A percentile compares a stretch with the other conserved stretches of the same genome.
These are phyloP conservation scores for Azorinus chamasolen DNA, from an alignment of 2,888 invertebrate species.

Conservation along the genomic window DNA sequence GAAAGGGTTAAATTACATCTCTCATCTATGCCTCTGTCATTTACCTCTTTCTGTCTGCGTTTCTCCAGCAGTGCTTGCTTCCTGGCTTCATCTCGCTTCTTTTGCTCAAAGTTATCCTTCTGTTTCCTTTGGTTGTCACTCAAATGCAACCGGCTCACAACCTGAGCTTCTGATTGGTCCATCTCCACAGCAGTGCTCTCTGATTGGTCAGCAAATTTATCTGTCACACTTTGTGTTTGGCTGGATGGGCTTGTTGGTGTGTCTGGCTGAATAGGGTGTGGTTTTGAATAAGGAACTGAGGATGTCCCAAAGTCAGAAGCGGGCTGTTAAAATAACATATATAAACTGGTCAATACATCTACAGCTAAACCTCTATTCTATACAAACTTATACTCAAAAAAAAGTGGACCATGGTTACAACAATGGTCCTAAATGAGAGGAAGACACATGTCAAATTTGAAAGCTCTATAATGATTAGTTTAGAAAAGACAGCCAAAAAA, in stretches of 20 bases:
- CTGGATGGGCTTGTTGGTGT: too few relatives aligned
- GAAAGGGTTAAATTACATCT: too few relatives aligned
- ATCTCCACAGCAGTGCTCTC: slow-evolving; percentile 20
- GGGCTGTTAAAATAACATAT: slow-evolving; percentile 33
- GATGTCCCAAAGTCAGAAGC: slow-evolving; percentile 56
- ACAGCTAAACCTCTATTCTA: too few relatives aligned
- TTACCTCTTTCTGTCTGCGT: slow-evolving; percentile 74
- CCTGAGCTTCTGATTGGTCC: slow-evolving; percentile 66
- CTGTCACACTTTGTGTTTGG: too few relatives aligned
- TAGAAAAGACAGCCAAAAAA: too few relatives aligned
- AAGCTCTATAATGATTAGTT: too few relatives aligned
- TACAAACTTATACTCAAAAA: too few relatives aligned
- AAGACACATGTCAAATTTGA: too few relatives aligned
- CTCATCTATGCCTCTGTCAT: too few relatives aligned
- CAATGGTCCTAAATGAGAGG: too few relatives aligned
- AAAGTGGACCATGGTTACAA: too few relatives aligned
- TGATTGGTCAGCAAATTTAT: slow-evolving; percentile 17
- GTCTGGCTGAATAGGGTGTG: slow-evolving; percentile 42
- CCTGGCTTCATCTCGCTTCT: slow-evolving; percentile 76
- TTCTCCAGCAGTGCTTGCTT: slow-evolving; percentile 74
- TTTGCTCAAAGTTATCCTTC: slow-evolving; percentile 78
- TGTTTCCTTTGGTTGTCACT: slow-evolving; percentile 78
- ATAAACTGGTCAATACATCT: too few relatives aligned
- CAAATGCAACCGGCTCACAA: slow-evolving; percentile 78
- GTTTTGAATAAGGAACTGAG: slow-evolving; percentile 66